Evolutionary conservation across 2,888 invertebrate genomes (phyloP).

Genomic region (Noctua janthina): DNA sequence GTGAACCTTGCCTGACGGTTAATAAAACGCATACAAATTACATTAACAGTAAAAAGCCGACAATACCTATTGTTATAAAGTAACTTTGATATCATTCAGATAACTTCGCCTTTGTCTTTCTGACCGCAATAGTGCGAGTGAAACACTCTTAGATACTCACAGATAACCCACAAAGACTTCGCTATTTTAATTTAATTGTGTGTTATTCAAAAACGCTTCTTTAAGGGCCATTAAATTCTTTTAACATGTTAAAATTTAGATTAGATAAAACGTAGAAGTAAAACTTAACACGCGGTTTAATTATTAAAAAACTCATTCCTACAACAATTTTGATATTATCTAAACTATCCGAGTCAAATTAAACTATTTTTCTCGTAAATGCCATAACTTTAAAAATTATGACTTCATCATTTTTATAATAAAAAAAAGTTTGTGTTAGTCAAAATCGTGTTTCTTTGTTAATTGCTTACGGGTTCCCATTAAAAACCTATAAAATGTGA

Average conservation of each 20-base stretch:
- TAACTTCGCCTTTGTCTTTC: slow-evolving; percentile 35
- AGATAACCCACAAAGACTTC: slow-evolving; percentile 33
- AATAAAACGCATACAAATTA: background rate
- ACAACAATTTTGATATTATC: slow-evolving; percentile 54
- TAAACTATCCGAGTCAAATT: slow-evolving; percentile 42
- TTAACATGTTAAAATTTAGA: slow-evolving; percentile 32
- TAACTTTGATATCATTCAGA: slow-evolving; percentile 17
- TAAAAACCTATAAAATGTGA: slow-evolving; percentile 68
- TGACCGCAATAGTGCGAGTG: slow-evolving; percentile 4
- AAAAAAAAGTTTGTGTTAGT: slow-evolving; percentile 27
- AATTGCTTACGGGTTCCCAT: slow-evolving; percentile 64
- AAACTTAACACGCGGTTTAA: slow-evolving; percentile 28
- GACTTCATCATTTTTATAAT: slow-evolving; percentile 46
- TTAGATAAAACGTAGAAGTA: slow-evolving; percentile 33
- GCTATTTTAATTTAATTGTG: slow-evolving; percentile 55
- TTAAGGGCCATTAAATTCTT: slow-evolving; percentile 59
- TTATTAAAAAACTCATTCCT: slow-evolving; percentile 15
- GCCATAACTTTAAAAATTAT: slow-evolving; percentile 61
- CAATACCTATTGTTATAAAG: slow-evolving; percentile 31
- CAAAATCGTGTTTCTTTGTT: slow-evolving; percentile 55
- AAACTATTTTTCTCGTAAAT: slow-evolving; percentile 57
- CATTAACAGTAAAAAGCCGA: slow-evolving; percentile 11
- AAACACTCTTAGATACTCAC: slow-evolving; percentile 33
- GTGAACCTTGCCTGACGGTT: too few species aligned
- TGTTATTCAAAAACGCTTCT: slow-evolving; percentile 36